phyloP scores from a whole-genome alignment of 2,113 vertebrate genomes.

The Synchiropus splendidus region DNA sequence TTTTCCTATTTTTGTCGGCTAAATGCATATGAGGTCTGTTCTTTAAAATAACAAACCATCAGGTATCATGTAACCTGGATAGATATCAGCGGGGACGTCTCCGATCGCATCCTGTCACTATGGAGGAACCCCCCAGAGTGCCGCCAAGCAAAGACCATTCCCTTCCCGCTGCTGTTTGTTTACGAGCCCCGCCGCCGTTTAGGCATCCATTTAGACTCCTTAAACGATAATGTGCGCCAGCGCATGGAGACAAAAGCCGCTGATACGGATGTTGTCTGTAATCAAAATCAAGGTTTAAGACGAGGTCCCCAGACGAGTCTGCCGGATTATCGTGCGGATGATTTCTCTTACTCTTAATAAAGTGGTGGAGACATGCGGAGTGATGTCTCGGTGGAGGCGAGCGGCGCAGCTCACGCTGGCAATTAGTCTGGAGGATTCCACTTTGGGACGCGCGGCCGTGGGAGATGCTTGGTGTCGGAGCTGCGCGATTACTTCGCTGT shows the following conservation, averaged over 20 bases:
- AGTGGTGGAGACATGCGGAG: conserved; percentile 19
- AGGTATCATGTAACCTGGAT: conserved; percentile 10
- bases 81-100: conserved; percentile 54
- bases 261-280: conserved; percentile 40
- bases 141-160: conserved; percentile 47
- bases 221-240: conserved; percentile 57
- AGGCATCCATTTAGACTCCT: conserved; percentile 59
- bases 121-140: conserved; percentile 46
- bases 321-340: conserved; percentile 5
- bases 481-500: conserved; percentile 48
- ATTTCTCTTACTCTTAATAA: conserved; percentile 30
- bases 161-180: conserved; percentile 64
- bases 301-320: conserved; percentile 26
- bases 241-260: conserved; percentile 39
- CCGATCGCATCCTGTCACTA: conserved; percentile 58
- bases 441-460: conserved; percentile 29
- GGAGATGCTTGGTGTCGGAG: conserved; percentile 43
- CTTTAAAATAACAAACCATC: too few relatives aligned
- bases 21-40: conserved; percentile 29
- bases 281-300: conserved; percentile 39
- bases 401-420: conserved; percentile 26
- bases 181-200: conserved; percentile 51
- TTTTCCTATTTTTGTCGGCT: conserved; percentile 21
- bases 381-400: conserved; percentile 42
- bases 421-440: conserved; percentile 46